These are phyloP conservation scores for Champsocephalus gunnari DNA, from an alignment of 2,797 vertebrate genomes.

Conservation along the genomic window DNA sequence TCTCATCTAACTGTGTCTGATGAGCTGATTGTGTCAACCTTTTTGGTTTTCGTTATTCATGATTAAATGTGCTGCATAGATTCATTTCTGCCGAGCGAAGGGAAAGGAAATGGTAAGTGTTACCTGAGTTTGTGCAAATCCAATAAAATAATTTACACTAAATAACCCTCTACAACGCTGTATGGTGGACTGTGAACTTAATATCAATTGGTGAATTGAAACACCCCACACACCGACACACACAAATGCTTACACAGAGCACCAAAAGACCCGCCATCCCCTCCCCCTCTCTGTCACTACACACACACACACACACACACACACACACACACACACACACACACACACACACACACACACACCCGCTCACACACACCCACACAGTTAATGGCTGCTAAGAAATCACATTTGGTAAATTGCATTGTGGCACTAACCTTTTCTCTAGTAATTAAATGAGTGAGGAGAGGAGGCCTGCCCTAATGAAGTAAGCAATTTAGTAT, in stretches of 20 bases:
- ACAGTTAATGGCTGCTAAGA: slow-evolving; percentile 69
- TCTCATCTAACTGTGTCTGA: neutral
- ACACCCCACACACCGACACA: neutral
- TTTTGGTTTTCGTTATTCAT: neutral
- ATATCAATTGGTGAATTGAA: slow-evolving; percentile 13
- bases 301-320: slow-evolving; percentile 2
- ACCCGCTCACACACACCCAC: neutral
- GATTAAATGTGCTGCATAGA: neutral
- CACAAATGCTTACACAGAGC: slow-evolving; percentile 3
- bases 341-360: too few species aligned
- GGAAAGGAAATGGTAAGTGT: neutral
- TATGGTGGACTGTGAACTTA: neutral
- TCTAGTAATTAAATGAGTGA: slow-evolving; percentile 73
- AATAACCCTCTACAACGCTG: neutral
- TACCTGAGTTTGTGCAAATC: neutral
- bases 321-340: too few species aligned
- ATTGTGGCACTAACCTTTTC: slow-evolving; percentile 75
- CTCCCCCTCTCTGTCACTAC: slow-evolving; percentile 9
- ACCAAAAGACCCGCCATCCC: neutral
- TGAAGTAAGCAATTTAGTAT: slow-evolving; percentile 69
- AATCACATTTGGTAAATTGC: slow-evolving; percentile 77
- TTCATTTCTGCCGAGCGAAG: neutral
- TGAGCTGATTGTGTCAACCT: neutral
- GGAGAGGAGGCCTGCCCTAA: slow-evolving; percentile 59
- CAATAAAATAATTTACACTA: neutral